phyloP scores from a whole-genome alignment of 1,140 invertebrate species.

The Cotesia typhae region DNA sequence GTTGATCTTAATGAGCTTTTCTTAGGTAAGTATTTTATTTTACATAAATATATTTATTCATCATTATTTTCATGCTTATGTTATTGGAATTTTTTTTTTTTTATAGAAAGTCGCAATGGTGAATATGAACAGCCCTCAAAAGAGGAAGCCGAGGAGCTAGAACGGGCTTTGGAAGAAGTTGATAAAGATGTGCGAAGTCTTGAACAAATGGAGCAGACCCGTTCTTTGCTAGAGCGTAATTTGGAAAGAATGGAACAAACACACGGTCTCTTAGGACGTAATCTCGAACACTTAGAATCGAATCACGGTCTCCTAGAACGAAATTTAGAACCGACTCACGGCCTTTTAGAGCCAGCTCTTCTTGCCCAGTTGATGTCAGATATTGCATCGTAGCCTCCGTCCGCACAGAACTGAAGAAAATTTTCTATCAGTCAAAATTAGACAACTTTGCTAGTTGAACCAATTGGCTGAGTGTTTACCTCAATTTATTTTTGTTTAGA shows the following conservation, averaged over 20 bases:
- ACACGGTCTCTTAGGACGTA: no score
- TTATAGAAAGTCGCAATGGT: constrained; percentile 75
- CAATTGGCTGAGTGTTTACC: neutral
- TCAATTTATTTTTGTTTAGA: neutral
- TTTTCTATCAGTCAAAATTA: constrained; percentile 21
- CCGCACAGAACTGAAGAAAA: constrained; percentile 14
- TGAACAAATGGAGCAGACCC: constrained; percentile 75
- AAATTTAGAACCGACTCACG: constrained; percentile 60
- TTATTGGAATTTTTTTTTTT: neutral
- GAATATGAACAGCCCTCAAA: constrained; percentile 74
- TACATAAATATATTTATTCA: constrained; percentile 27
- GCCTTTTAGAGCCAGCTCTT: constrained; percentile 65
- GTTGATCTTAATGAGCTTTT: constrained; percentile 93
- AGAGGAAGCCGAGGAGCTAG: constrained; percentile 84
- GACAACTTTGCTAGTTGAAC: neutral
- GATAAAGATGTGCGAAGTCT: constrained; percentile 80
- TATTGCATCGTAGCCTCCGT: constrained; percentile 63
- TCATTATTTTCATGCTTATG: constrained; percentile 29
- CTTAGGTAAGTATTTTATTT: constrained; percentile 67
- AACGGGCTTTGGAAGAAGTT: constrained; percentile 83
- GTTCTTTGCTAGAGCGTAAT: constrained; percentile 65
- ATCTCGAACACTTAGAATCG: no score
- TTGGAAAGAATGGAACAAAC: no score
- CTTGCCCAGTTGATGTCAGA: constrained; percentile 65
- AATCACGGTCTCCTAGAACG: no score